Evolutionary conservation across 53 echinoderm and acorn worm species (phyloP).

Genomic region (Crossaster papposus): DNA sequence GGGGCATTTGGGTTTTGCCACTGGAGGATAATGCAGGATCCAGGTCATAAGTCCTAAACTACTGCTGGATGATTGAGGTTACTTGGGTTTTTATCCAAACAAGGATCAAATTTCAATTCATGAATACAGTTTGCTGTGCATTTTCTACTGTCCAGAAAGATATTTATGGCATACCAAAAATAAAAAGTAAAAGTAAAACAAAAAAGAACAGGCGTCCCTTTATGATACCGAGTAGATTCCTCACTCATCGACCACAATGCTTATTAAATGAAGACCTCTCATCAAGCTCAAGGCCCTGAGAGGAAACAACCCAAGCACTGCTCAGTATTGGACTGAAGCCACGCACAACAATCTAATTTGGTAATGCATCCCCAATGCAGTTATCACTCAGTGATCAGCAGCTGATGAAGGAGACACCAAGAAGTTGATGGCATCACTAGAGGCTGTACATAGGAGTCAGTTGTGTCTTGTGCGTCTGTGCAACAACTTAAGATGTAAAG

Average conservation of each 20-base stretch:
- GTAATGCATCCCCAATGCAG: neutral
- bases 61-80: too few species aligned
- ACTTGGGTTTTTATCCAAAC: too few species aligned
- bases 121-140: too few species aligned
- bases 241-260: neutral
- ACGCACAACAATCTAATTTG: neutral
- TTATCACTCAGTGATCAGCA: constrained; percentile 9
- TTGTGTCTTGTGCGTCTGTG: neutral
- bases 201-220: neutral
- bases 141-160: too few species aligned
- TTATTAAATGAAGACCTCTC: neutral
- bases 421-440: constrained; percentile 4
- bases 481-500: neutral
- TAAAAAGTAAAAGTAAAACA: neutral
- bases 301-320: neutral
- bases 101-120: too few species aligned
- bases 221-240: neutral
- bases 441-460: neutral
- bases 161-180: too few species aligned
- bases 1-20: too few species aligned
- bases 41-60: too few species aligned
- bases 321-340: neutral
- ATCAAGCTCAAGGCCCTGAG: neutral
- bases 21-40: too few species aligned
- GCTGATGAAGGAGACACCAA: constrained; percentile 19